Evolutionary conservation across 92 coral and sea anemone genomes (phyloP).

Genomic region (Paragorgia papillata): DNA sequence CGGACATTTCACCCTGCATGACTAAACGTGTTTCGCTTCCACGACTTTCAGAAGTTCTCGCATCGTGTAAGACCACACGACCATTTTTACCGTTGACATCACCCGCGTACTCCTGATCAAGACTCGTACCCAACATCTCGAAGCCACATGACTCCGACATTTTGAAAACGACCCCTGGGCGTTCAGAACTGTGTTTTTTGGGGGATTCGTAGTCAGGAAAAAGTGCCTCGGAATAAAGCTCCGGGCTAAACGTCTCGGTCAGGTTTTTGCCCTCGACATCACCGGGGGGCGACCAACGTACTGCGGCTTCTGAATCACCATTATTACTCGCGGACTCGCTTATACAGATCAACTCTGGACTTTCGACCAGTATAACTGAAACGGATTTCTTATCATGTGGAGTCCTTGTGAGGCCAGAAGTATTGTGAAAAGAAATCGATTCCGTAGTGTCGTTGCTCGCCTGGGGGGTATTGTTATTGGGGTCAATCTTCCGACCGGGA

Average conservation of each 20-base stretch:
- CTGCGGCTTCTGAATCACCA: neutral
- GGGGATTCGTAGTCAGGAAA: slow-evolving; percentile 23
- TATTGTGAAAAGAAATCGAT: too few relatives aligned
- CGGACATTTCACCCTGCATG: neutral
- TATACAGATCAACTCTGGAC: slow-evolving; percentile 20
- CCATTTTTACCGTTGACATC: neutral
- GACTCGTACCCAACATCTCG: neutral
- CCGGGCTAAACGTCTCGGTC: slow-evolving; percentile 14
- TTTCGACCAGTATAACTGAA: neutral
- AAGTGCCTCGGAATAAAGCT: slow-evolving; percentile 28
- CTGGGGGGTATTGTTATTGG: neutral
- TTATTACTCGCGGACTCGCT: neutral
- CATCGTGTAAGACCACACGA: neutral
- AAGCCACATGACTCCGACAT: slow-evolving; percentile 20
- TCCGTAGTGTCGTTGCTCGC: neutral
- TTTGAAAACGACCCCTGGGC: neutral
- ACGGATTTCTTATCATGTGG: neutral
- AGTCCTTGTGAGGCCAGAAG: neutral
- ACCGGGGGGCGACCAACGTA: neutral
- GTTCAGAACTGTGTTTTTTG: neutral
- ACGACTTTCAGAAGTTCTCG: neutral
- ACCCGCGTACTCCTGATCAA: neutral
- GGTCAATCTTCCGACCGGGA: neutral
- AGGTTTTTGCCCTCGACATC: neutral
- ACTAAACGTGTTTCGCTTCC: neutral